Conservation (phyloP, 2,888 invertebrate genomes). For the Lithophane semibrunnea region DNA sequence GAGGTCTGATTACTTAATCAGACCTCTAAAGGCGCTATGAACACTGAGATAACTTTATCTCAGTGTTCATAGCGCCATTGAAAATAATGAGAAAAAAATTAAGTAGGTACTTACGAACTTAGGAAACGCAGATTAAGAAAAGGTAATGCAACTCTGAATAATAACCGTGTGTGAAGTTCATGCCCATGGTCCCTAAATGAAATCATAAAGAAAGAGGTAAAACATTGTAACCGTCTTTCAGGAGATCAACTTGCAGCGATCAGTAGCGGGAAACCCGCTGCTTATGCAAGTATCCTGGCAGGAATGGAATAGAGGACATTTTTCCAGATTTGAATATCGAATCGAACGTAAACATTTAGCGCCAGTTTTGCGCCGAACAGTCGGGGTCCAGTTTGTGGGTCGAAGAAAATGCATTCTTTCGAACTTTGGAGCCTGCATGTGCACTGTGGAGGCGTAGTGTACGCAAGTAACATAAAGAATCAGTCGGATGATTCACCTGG, state of each 20-base stretch:
- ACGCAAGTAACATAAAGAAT: slow-evolving; percentile 2
- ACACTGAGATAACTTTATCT: slow-evolving; percentile 4
- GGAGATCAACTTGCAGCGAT: neutral
- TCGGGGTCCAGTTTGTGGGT: neutral
- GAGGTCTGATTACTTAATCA: slow-evolving; percentile 5
- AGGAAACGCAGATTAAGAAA: too few species aligned
- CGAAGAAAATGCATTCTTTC: neutral
- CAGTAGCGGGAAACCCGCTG: neutral
- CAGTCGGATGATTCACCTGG: slow-evolving; percentile 8
- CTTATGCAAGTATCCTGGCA: neutral
- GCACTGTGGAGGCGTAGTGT: neutral
- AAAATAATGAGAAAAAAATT: slow-evolving; percentile 16
- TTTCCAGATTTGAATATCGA: slow-evolving; percentile 5
- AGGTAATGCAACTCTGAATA: too few species aligned
- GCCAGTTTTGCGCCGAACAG: neutral
- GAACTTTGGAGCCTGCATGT: neutral
- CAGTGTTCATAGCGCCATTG: neutral
- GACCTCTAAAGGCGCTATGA: too few species aligned
- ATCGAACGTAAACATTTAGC: neutral
- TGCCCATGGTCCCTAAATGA: too few species aligned
- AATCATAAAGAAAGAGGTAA: neutral
- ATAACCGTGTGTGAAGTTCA: too few species aligned
- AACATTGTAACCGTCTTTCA: neutral
- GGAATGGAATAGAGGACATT: neutral
- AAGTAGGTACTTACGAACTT: too few species aligned